Percentiles rank a stretch among this genome's conserved stretches.
Conservation (phyloP, 2,888 invertebrate genomes). For the Aporophyla nigra region DNA sequence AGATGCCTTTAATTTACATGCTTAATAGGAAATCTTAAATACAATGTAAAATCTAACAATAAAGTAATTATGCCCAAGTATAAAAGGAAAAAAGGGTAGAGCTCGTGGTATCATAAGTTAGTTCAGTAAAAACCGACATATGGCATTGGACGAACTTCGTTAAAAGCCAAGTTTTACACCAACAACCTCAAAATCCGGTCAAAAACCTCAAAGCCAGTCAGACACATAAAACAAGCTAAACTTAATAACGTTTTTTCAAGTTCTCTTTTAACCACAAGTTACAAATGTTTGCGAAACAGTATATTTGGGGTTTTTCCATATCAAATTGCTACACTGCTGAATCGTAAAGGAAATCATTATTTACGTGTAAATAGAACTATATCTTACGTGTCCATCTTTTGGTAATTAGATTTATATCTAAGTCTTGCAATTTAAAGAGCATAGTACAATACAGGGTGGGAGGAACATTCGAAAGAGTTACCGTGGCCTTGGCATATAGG, state of each 20-base stretch:
- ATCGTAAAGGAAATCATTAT: constrained; percentile 30
- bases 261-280: not conserved
- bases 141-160: no score
- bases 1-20: no score
- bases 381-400: constrained; percentile 16
- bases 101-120: no score
- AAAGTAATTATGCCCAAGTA: no score
- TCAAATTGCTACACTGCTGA: constrained; percentile 18
- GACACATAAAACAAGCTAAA: not conserved
- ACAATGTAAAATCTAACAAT: no score
- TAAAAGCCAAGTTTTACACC: no score
- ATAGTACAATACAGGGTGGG: not conserved
- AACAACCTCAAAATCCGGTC: not conserved
- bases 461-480: no score
- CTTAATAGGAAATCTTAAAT: no score
- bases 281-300: constrained; percentile 20
- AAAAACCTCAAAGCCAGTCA: not conserved
- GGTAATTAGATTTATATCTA: not conserved
- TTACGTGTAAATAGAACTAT: constrained; percentile 3
- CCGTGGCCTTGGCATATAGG: no score
- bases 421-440: not conserved
- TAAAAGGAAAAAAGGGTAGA: no score
- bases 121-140: no score
- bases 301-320: constrained; percentile 32
- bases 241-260: not conserved